Evolutionary conservation across 2,113 vertebrate genomes (phyloP).

Genomic region (Oreochromis aureus): DNA sequence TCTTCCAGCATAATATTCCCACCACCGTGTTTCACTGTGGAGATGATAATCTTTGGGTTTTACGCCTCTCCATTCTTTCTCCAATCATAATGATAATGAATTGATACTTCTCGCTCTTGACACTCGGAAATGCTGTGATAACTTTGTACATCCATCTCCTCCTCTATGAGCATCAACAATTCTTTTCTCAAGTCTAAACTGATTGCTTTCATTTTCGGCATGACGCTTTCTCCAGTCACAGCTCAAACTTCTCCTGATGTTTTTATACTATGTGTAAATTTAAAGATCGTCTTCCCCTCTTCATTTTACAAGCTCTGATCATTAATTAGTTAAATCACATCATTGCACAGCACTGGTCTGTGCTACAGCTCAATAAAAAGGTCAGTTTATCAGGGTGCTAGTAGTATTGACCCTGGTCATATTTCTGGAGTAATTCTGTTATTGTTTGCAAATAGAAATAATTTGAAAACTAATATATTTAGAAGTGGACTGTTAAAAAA

Average conservation of each 20-base stretch:
- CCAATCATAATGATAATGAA: fast-evolving
- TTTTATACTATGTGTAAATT: not conserved
- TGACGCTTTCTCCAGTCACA: not conserved
- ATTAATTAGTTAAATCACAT: not conserved
- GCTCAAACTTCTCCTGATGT: not conserved
- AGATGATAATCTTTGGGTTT: not conserved
- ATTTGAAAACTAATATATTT: not conserved
- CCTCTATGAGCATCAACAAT: not conserved
- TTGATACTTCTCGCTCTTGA: not conserved
- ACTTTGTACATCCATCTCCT: not conserved
- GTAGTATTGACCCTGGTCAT: not conserved
- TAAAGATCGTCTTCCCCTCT: not conserved
- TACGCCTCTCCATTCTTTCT: not conserved
- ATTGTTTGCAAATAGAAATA: not conserved
- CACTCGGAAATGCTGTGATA: not conserved
- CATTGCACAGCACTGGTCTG: fast-evolving
- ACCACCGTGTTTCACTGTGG: not conserved
- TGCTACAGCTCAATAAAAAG: not conserved
- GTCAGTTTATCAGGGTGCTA: not conserved
- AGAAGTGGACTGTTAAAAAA: fast-evolving
- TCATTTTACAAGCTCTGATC: not conserved
- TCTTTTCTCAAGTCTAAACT: not conserved
- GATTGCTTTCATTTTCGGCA: not conserved
- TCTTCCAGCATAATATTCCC: not conserved
- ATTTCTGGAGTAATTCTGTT: not conserved